phyloP scores from a whole-genome alignment of 1,140 invertebrate species.

The Drosophila kikkawai region DNA sequence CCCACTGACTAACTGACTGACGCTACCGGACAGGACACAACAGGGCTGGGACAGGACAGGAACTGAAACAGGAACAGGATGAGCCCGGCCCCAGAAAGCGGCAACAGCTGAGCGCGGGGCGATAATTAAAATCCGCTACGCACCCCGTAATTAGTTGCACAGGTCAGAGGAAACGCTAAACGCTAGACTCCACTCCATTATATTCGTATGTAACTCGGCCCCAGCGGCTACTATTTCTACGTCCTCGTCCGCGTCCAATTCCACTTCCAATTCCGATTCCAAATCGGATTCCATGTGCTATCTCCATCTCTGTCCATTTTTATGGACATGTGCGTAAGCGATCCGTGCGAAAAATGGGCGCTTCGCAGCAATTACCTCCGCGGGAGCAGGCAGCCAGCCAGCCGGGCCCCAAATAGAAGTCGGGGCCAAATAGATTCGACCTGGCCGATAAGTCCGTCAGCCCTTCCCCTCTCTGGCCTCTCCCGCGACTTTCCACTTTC shows the following conservation, averaged over 20 bases:
- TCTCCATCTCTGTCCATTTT: constrained; percentile 70
- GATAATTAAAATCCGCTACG: constrained; percentile 81
- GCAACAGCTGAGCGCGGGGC: constrained; percentile 69
- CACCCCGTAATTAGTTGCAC: constrained; percentile 78
- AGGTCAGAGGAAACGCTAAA: constrained; percentile 43
- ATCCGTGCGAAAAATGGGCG: constrained; percentile 84
- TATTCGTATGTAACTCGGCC: constrained; percentile 18
- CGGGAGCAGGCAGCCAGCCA: constrained; percentile 15
- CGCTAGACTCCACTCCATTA: constrained; percentile 30
- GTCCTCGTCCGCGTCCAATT: constrained; percentile 7
- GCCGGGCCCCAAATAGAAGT: constrained; percentile 27
- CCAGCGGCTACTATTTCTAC: constrained; percentile 13
- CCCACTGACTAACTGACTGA: constrained; percentile 54
- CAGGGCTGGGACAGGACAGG: constrained; percentile 33
- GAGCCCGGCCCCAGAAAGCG: constrained; percentile 31
- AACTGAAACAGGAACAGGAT: constrained; percentile 21
- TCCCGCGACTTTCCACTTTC: constrained; percentile 26
- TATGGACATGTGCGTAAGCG: constrained; percentile 82
- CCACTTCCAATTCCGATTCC: constrained; percentile 52
- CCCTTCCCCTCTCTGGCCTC: background rate
- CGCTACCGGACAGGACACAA: constrained; percentile 32
- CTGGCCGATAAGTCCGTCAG: constrained; percentile 56
- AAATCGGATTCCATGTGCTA: constrained; percentile 30
- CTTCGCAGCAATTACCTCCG: constrained; percentile 81
- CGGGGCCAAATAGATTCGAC: constrained; percentile 63